These are phyloP conservation scores for Willowsia nigromaculata DNA, from an alignment of 2,888 invertebrate genomes.

Conservation along the genomic window DNA sequence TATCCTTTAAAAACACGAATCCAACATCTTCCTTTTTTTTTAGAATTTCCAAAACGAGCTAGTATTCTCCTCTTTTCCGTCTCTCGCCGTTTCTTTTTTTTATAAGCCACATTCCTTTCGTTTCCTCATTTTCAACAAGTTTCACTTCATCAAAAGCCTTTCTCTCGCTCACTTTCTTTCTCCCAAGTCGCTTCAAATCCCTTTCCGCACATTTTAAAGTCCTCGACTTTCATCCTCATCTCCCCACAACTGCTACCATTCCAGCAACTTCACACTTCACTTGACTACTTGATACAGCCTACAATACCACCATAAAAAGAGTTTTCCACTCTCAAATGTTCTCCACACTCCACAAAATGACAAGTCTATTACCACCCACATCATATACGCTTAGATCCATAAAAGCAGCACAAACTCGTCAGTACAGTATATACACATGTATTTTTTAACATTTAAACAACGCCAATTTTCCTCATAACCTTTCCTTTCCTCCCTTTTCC, in stretches of 20 bases:
- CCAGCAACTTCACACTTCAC: conserved; percentile 38
- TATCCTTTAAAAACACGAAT: no score
- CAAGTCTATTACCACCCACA: conserved; percentile 30
- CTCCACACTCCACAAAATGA: conserved; percentile 4
- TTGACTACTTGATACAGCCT: conserved; percentile 36
- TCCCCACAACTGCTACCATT: background rate
- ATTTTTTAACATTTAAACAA: background rate
- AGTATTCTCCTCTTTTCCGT: no score
- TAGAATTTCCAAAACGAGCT: no score
- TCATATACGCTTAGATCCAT: no score
- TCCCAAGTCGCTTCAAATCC: background rate
- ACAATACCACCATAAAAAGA: conserved; percentile 22
- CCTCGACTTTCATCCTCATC: conserved; percentile 7
- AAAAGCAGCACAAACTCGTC: no score
- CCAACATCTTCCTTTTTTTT: no score
- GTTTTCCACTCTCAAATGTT: conserved; percentile 4
- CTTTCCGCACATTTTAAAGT: conserved; percentile 62
- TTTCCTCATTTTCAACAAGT: conserved; percentile 51
- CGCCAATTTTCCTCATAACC: conserved; percentile 3
- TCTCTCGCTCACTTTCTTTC: background rate
- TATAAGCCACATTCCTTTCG: conserved; percentile 18
- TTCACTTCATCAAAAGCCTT: background rate
- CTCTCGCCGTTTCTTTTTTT: background rate
- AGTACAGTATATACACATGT: no score
- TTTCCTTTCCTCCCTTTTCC: background rate